Evolutionary conservation across 2,113 vertebrate species (phyloP), one percentile per base, ranked within the genome.

Genomic region (Xenopus tropicalis): DNA sequence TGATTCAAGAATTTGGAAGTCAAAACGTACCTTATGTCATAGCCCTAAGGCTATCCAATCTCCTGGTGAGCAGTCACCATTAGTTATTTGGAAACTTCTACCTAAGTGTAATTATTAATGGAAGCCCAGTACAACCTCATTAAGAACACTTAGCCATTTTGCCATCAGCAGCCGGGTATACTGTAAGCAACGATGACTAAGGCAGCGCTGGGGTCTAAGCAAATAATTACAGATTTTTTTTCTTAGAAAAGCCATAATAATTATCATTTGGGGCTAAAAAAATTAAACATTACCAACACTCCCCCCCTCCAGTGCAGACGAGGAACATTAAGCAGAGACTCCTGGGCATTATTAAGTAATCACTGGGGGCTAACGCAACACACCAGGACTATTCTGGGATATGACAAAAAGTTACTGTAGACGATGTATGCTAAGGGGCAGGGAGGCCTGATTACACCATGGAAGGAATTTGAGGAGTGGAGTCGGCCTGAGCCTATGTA

Each of bases 361-460:
- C 29, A 37, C 25, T 22, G 22, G 62, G 16, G 71, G 17, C 61
- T 66, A 51, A 56, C 62, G 56, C 23, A 65, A 22, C 37, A 23
- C 29, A 17, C 51, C 62, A 44, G 2, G 24, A 66, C 43, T 23
- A 22, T 48, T 66, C 42, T 66, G 44, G 43, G 64, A 12, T 51
- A 66, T 66, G 51, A 72, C 62, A 72, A 58, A 72, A 72, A 72
- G 71, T 56, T 46, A 72, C 71, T 72, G 61, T 72, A 62, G 29
- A 37, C 23, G 61, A 54, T 72, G 70, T 72, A 25, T 23, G 46
- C 3, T 43, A 23, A 21, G 61, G 46, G 61, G 29, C 46, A 21
- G 62, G 62, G 62, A 65, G 62, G 37, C 44, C 19, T 43, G 71
- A 66, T 72, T 66, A 63, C 71, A 66, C 29, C 20, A 65, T 72